Conservation (phyloP, 2,797 vertebrate species). For the Chelon auratus region DNA sequence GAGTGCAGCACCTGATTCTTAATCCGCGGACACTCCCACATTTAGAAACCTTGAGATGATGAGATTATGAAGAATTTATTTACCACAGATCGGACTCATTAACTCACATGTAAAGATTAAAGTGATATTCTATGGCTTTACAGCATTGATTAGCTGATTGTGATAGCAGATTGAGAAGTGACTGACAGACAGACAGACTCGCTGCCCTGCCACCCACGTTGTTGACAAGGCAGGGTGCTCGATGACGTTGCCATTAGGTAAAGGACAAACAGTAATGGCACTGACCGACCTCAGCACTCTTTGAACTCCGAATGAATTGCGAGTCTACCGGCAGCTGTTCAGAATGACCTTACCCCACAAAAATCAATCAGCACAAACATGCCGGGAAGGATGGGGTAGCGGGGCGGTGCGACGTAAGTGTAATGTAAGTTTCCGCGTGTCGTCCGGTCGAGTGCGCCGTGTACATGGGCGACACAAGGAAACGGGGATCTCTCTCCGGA, state of each 20-base stretch:
- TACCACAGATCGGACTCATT: background rate
- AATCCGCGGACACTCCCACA: background rate
- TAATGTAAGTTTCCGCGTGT: slow-evolving; percentile 25
- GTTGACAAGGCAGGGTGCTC: slow-evolving; percentile 69
- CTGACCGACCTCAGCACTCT: slow-evolving; percentile 69
- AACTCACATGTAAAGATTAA: slow-evolving; percentile 1
- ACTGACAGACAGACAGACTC: slow-evolving; percentile 42
- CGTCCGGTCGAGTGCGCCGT: slow-evolving; percentile 46
- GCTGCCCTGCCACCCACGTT: slow-evolving; percentile 64
- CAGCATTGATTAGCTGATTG: slow-evolving; percentile 47
- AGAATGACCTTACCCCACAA: slow-evolving; percentile 77
- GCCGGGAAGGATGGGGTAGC: slow-evolving; percentile 41
- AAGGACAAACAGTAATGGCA: slow-evolving; percentile 73
- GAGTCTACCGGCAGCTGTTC: slow-evolving; percentile 78
- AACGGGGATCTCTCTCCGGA: slow-evolving; percentile 47
- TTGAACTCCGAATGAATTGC: slow-evolving; percentile 79
- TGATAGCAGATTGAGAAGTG: slow-evolving; percentile 38
- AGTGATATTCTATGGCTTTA: slow-evolving; percentile 8
- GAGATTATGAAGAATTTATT: background rate
- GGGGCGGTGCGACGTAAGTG: slow-evolving; percentile 29
- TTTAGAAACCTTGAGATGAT: slow-evolving; percentile 8
- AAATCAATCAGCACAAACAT: slow-evolving; percentile 81
- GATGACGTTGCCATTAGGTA: slow-evolving; percentile 66
- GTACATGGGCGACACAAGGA: slow-evolving; percentile 52
- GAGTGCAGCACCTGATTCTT: background rate